These are phyloP conservation scores for Ochotona princeps DNA, from an alignment of 2,113 vertebrate genomes.

Conservation along the genomic window DNA sequence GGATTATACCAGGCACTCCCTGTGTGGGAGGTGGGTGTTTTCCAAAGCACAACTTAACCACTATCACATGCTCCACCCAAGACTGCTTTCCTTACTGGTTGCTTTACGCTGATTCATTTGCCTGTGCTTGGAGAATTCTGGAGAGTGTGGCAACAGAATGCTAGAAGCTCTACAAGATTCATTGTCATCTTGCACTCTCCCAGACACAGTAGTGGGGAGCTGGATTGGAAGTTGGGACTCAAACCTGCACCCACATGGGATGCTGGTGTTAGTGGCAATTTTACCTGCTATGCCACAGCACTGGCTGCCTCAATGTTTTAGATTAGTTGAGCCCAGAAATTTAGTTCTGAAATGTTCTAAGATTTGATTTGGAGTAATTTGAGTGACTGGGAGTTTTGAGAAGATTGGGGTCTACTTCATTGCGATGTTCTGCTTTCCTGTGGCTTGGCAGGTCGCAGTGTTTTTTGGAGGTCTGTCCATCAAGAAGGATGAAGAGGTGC, in stretches of 20 bases:
- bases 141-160: not conserved
- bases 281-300: too few relatives aligned
- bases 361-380: not conserved
- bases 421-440: not conserved
- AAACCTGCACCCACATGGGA: too few relatives aligned
- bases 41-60: too few relatives aligned
- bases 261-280: too few relatives aligned
- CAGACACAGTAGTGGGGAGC: too few relatives aligned
- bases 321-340: not conserved
- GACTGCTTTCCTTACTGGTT: too few relatives aligned
- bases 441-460: conserved; percentile 87
- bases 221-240: too few relatives aligned
- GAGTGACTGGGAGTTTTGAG: not conserved
- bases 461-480: conserved; percentile 92
- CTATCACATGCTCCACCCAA: too few relatives aligned
- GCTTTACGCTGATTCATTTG: not conserved
- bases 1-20: too few relatives aligned
- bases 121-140: not conserved
- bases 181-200: too few relatives aligned
- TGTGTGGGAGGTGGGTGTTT: too few relatives aligned
- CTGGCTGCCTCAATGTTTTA: not conserved
- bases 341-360: not conserved
- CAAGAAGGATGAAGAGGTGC: conserved; percentile 91
- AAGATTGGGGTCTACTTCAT: not conserved
- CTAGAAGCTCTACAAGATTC: not conserved